These are phyloP conservation scores for Thalassophryne amazonica DNA, from an alignment of 2,797 vertebrate genomes.

Conservation along the genomic window DNA sequence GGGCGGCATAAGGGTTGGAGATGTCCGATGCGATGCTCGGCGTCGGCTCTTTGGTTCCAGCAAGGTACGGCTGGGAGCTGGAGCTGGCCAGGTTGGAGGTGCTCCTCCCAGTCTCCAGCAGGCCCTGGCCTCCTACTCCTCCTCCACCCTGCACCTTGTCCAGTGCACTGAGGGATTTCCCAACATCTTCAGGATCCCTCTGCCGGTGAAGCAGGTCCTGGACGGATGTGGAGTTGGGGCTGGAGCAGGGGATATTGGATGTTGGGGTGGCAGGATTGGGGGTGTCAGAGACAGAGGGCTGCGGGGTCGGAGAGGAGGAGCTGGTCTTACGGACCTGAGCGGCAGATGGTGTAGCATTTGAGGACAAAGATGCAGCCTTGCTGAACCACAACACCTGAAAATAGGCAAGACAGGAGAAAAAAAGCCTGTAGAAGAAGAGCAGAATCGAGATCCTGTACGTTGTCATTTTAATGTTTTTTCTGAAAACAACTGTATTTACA, in stretches of 20 bases:
- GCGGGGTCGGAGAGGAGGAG: conserved; percentile 48
- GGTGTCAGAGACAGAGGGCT: conserved; percentile 28
- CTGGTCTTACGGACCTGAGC: conserved; percentile 81
- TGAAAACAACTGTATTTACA: too few species aligned
- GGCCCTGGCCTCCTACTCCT: conserved; percentile 30
- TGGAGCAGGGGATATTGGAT: conserved; percentile 48
- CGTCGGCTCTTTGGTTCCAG: conserved; percentile 86
- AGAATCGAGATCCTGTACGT: too few species aligned
- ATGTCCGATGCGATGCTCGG: conserved; percentile 98
- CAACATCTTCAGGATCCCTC: conserved; percentile 21
- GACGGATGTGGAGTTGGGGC: conserved; percentile 58
- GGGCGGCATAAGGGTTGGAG: conserved; percentile 87
- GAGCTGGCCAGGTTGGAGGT: conserved; percentile 82
- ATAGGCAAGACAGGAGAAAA: not conserved
- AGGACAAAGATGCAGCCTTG: conserved; percentile 50
- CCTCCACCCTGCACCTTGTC: conserved; percentile 47
- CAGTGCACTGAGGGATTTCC: not conserved
- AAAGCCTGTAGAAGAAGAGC: not conserved
- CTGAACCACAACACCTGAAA: conserved; percentile 84
- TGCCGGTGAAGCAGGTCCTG: conserved; percentile 48
- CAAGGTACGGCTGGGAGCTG: conserved; percentile 82
- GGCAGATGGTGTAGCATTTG: conserved; percentile 78
- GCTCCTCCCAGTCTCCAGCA: conserved; percentile 76
- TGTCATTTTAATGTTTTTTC: too few species aligned
- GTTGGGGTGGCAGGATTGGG: conserved; percentile 12